Evolutionary conservation across 2,113 vertebrate species (phyloP).

Genomic region (Emydura subglobosa): DNA sequence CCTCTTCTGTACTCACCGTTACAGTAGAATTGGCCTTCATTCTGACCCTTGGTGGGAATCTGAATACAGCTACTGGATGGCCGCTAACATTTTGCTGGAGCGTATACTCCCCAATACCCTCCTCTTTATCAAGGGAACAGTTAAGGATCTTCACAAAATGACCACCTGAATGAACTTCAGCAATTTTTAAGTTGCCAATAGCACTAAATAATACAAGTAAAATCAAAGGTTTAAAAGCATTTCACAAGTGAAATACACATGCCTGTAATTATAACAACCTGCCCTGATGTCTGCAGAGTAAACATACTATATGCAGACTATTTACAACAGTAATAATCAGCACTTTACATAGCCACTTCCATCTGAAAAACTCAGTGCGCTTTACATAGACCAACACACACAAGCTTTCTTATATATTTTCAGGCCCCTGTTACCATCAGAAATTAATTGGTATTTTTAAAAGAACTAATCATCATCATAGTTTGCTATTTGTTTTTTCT

Average conservation of each 20-base stretch:
- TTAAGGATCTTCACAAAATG: conserved; percentile 72
- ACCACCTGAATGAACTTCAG: conserved; percentile 50
- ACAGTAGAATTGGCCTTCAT: conserved; percentile 51
- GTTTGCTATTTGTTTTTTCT: not conserved
- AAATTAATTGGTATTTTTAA: not conserved
- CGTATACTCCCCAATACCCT: conserved; percentile 56
- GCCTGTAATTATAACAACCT: not conserved
- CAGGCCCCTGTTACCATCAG: not conserved
- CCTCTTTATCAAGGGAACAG: conserved; percentile 62
- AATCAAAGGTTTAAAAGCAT: not conserved
- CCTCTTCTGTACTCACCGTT: conserved; percentile 49
- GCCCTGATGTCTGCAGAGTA: conserved; percentile 11
- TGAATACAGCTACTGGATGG: conserved; percentile 45
- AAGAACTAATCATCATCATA: not conserved
- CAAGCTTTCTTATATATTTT: not conserved
- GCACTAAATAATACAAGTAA: conserved; percentile 50
- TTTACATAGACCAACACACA: not conserved
- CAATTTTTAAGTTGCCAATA: conserved; percentile 68
- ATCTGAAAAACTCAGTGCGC: not conserved
- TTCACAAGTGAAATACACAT: not conserved
- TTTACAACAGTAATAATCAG: not conserved
- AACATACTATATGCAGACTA: not conserved
- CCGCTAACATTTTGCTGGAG: conserved; percentile 72
- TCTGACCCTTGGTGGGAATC: conserved; percentile 37
- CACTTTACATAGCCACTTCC: not conserved